Base-by-base conservation (phyloP, 2,113 vertebrate genomes). In the Meles meles region DNA sequence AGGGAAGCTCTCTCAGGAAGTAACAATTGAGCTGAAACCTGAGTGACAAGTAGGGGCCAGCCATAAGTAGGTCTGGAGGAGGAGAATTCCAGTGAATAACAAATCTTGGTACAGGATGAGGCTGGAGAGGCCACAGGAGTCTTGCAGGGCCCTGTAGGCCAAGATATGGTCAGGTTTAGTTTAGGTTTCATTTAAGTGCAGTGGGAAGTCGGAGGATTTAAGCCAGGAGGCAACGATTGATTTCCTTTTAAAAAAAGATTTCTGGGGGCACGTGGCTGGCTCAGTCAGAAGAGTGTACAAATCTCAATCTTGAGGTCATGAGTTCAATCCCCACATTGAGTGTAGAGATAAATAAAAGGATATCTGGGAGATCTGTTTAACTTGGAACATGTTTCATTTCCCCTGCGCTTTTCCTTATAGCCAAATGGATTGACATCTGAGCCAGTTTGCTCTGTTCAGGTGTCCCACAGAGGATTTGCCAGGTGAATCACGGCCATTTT, bases 181-280 rank as follows among this genome's bases (percentile, higher is more conserved):
- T 67, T 87, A 97, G 44, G 71, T 92, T 93, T 95, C 71, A 42
- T 74, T 92, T 80, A 94, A 94, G 37, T 94, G 31, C 34, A 86
- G 0, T 85, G 15, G 93, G 59, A 95, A 77, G 31, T 93, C 93
- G 83, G 44, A 95, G 44, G n/a, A 77, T 85, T 92, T 93, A 97
- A 96, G 34, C 37, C n/a, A 96, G 21, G 57, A 85, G 12, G 37
- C 42, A 90, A 69, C 59, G 57, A 96, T 85, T 95, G 71, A 93
- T 82, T 89, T 93, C 17, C 57, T 52, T 79, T 79, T 49, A 20
- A 67, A 44, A 44, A 95, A 92, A 79, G 12, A 67, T 87, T 95
- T 59, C 52, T 93, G 31, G 34, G 55, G 23, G 25, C 10, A 31
- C 42, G 27, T 77, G 42, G 74, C 42, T 77, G 74, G 27, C 27